Evolutionary conservation across 2,113 vertebrate species (phyloP).

Genomic region (Lamprologus lemairii): DNA sequence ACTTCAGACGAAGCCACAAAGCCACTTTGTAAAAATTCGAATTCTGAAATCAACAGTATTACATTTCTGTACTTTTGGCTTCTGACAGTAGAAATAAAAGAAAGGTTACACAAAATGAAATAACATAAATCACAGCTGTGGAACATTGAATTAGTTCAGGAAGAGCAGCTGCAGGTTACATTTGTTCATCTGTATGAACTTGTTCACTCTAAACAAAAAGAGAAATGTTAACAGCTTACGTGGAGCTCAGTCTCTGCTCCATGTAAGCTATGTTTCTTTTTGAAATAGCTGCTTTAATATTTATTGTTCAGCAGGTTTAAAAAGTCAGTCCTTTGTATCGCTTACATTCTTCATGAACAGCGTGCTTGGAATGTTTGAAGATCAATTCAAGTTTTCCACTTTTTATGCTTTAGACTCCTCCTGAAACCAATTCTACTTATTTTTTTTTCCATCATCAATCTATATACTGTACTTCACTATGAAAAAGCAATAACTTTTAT

Average conservation of each 20-base stretch:
- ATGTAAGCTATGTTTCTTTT: background rate
- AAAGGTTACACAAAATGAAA: background rate
- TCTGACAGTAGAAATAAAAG: background rate
- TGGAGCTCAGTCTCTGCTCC: background rate
- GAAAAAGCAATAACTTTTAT: background rate
- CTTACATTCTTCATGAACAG: background rate
- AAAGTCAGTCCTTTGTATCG: background rate
- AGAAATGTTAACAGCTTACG: background rate
- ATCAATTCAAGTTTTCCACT: background rate
- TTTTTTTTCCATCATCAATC: background rate
- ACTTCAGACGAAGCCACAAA: background rate
- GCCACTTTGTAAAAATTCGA: background rate
- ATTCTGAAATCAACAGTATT: background rate
- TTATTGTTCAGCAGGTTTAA: background rate
- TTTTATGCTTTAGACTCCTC: background rate
- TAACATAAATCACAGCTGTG: background rate
- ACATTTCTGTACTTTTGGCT: background rate
- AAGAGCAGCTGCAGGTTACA: background rate
- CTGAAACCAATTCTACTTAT: background rate
- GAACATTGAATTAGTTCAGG: background rate
- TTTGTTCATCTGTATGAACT: background rate
- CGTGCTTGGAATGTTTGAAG: background rate
- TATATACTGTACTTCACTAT: background rate
- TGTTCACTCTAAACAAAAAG: background rate
- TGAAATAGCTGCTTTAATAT: background rate